Evolutionary conservation across 2,888 invertebrate species (phyloP), one percentile per base, ranked within the genome.

Genomic region (Tetheella fluctuosa): DNA sequence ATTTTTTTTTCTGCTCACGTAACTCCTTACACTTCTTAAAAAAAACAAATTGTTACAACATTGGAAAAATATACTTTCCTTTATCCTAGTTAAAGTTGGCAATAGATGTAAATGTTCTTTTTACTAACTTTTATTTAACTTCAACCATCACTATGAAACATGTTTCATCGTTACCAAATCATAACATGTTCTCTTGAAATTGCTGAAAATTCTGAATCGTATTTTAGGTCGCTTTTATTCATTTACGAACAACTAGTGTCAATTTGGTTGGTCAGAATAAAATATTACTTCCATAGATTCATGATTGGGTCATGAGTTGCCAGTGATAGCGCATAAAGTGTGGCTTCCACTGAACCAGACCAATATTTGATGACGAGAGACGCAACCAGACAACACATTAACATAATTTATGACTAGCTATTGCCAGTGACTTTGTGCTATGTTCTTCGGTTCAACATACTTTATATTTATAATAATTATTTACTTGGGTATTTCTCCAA

Each of bases 351-450:
- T 42, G 17, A 42, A 17, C 42, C 17, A 8, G 17, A 17, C 42
- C 42, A 42, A 17, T 42, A 42, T 42, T 17, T 42, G 42, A 42
- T 42, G 42, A 42, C n/a, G 6, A 25, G 2, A 6, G 12, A 17
- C 42, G 37, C 37, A 13, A 37, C 34, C 15, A 42, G 42, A 42
- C 42, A 37, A 37, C 37, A 37, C 37, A 37, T 37, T 17, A 8
- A 15, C 42, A 17, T 42, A 42, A 42, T 42, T 42, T 42, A 42
- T 42, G 42, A 42, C 42, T 37, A 37, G 37, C 37, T 37, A 15
- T 15, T 15, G 37, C 34, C 34, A 37, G 15, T 37, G 37, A 37
- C 37, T 37, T 37, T 37, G n/a, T n/a, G n/a, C n/a, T n/a, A n/a
- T n/a, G n/a, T n/a, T n/a, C n/a, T n/a, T n/a, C n/a, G n/a, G n/a